Percentiles rank a stretch among this genome's conserved stretches.
phyloP scores from a whole-genome alignment of 1,140 invertebrate genomes.

The Zaprionus nigranus region DNA sequence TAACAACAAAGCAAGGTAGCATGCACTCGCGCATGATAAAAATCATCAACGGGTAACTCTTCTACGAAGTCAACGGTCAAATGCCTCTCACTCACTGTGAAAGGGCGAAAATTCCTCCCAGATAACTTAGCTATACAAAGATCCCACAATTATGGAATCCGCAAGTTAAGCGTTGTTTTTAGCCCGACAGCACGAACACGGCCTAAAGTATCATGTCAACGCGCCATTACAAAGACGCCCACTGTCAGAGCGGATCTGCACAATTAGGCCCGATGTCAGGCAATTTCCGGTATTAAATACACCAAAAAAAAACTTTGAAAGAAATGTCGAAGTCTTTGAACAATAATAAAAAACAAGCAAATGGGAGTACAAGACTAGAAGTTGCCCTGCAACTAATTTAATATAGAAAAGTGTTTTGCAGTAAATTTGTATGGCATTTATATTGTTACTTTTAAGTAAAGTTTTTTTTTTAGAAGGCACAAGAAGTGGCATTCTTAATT shows the following conservation, averaged over 20 bases:
- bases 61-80: conserved; percentile 51
- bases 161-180: conserved; percentile 39
- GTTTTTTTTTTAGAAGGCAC: not conserved
- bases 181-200: not conserved
- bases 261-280: conserved; percentile 41
- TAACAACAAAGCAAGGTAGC: conserved; percentile 38
- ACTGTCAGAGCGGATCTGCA: conserved; percentile 47
- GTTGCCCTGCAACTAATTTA: not conserved
- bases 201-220: conserved; percentile 40
- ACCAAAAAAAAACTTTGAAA: not conserved
- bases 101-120: conserved; percentile 55
- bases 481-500: not conserved
- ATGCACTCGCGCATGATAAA: conserved; percentile 25
- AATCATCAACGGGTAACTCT: conserved; percentile 14
- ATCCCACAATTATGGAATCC: conserved; percentile 56
- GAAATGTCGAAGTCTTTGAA: conserved; percentile 22
- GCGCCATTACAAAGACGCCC: conserved; percentile 13
- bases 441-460: not conserved
- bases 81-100: conserved; percentile 52
- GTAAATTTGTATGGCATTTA: not conserved
- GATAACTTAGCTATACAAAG: conserved; percentile 49
- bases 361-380: not conserved
- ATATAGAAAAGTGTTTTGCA: not conserved
- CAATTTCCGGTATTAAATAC: conserved; percentile 44
- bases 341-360: conserved; percentile 1